Percentiles rank a stretch among this genome's conserved stretches.
Evolutionary conservation across 2,113 vertebrate genomes (phyloP).

Genomic region (Cygnus atratus): DNA sequence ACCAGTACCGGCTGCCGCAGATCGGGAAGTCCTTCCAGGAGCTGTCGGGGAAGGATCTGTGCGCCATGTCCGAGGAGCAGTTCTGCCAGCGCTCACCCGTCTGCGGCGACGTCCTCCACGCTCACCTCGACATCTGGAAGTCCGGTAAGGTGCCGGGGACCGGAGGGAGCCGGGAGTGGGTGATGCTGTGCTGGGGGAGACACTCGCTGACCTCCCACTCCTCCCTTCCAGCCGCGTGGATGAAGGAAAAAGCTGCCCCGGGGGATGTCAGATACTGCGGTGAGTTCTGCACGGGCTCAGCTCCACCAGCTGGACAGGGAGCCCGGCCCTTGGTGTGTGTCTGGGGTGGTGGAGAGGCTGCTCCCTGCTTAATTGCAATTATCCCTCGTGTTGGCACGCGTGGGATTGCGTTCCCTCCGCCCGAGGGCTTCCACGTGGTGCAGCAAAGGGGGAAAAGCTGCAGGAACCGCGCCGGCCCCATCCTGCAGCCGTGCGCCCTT

Average conservation of each 20-base stretch:
- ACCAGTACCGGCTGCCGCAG: constrained; percentile 91
- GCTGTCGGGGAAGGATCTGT: constrained; percentile 90
- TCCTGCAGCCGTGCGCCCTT: neutral
- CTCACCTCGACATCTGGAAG: constrained; percentile 99
- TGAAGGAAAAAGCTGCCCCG: constrained; percentile 87
- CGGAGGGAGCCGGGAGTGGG: neutral
- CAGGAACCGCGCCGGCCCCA: accelerated
- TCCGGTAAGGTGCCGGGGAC: constrained; percentile 78
- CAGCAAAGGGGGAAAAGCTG: accelerated
- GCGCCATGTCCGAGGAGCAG: constrained; percentile 91
- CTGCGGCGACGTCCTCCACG: constrained; percentile 90
- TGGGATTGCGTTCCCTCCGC: accelerated
- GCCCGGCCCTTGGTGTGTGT: neutral
- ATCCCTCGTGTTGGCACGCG: accelerated
- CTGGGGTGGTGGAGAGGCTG: accelerated
- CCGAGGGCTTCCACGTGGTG: no score
- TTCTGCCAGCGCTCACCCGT: constrained; percentile 89
- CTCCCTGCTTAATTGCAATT: neutral
- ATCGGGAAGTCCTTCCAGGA: constrained; percentile 93
- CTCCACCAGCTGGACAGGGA: neutral
- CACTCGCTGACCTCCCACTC: neutral
- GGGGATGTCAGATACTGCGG: constrained; percentile 79
- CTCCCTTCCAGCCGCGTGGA: constrained; percentile 88
- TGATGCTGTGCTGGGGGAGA: neutral
- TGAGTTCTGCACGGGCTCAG: constrained; percentile 52